A percentile compares a stretch with the other conserved stretches of the same genome.
Conservation (phyloP, 37 sponge, comb jelly and placozoan genomes). For the Diacarnus erythraeanus region DNA sequence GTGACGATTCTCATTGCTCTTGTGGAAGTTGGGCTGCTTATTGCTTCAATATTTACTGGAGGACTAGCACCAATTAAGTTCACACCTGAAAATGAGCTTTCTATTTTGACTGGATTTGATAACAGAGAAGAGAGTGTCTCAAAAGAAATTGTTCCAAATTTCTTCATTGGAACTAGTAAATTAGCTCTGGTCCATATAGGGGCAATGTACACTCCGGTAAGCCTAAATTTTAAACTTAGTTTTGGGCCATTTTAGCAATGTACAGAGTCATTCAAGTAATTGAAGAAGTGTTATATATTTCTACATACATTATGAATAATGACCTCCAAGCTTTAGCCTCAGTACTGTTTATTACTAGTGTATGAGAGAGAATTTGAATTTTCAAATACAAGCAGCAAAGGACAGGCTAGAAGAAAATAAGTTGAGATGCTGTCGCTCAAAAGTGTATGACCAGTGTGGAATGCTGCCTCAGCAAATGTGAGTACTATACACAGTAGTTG, state of each 20-base stretch:
- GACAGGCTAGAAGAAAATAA: conserved; percentile 18
- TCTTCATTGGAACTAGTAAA: conserved; percentile 84
- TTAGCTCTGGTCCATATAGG: conserved; percentile 75
- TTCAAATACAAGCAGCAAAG: conserved; percentile 32
- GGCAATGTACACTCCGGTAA: conserved; percentile 83
- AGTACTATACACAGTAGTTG: not conserved
- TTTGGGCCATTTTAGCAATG: no score
- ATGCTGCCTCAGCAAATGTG: conserved; percentile 51
- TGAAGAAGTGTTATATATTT: not conserved
- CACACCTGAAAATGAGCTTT: conserved; percentile 16
- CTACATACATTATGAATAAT: not conserved
- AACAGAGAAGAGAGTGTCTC: not conserved
- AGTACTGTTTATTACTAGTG: conserved; percentile 25
- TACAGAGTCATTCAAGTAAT: not conserved
- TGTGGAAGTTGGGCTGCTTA: conserved; percentile 50
- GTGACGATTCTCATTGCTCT: conserved; percentile 73
- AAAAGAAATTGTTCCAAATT: conserved; percentile 63
- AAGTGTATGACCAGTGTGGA: conserved; percentile 28
- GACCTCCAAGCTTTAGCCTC: not conserved
- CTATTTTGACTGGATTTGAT: conserved; percentile 19
- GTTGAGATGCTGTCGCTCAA: conserved; percentile 42
- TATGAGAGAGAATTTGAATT: conserved; percentile 49
- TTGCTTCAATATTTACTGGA: conserved; percentile 27
- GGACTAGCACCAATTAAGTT: conserved; percentile 54
- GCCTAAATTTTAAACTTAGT: no score